phyloP scores from a whole-genome alignment of 1,140 invertebrate species.

The Choristoneura fumiferana region DNA sequence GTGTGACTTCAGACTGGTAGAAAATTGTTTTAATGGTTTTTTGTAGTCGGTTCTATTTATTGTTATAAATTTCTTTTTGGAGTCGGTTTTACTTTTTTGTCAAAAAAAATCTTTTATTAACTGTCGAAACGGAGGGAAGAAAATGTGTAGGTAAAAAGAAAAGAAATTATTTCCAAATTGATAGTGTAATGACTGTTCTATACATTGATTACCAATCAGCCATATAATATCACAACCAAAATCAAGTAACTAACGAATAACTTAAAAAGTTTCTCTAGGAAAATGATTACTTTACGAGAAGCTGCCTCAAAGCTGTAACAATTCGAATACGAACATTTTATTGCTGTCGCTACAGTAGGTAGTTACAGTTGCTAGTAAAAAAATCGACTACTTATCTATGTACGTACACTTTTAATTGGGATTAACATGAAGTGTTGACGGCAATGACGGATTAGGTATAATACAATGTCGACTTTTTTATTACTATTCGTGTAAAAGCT shows the following conservation, averaged over 20 bases:
- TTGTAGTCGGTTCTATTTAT: no score
- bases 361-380: constrained; percentile 37
- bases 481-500: constrained; percentile 71
- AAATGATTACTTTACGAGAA: constrained; percentile 29
- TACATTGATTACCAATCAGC: constrained; percentile 40
- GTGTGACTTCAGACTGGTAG: no score
- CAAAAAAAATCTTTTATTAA: no score
- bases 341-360: constrained; percentile 16
- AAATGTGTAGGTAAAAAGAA: neutral
- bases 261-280: constrained; percentile 25
- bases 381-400: constrained; percentile 52
- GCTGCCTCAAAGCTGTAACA: constrained; percentile 27
- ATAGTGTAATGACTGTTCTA: constrained; percentile 32
- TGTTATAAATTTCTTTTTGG: no score
- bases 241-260: constrained; percentile 29
- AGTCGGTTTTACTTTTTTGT: no score
- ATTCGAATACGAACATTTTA: constrained; percentile 17
- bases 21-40: no score
- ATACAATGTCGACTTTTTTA: constrained; percentile 53
- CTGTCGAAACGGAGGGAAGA: neutral
- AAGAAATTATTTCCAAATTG: neutral
- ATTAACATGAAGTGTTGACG: constrained; percentile 48
- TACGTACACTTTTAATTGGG: constrained; percentile 39
- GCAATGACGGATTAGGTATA: constrained; percentile 54
- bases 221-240: constrained; percentile 43